Percentiles rank a stretch among this genome's conserved stretches.
These are phyloP conservation scores for Hemiscyllium ocellatum DNA, from an alignment of 2,113 vertebrate genomes.

Conservation along the genomic window DNA sequence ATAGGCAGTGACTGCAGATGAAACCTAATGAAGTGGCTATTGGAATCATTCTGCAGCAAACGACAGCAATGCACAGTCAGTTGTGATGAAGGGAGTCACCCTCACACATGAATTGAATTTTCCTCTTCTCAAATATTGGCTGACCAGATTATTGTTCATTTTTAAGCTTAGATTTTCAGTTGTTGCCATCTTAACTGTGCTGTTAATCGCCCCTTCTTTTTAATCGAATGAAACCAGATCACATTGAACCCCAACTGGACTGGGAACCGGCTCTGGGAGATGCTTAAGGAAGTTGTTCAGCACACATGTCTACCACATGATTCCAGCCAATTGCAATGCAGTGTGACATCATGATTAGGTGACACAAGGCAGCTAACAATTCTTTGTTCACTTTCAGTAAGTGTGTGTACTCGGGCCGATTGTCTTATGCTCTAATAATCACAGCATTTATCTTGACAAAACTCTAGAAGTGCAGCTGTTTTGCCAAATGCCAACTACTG, in stretches of 20 bases:
- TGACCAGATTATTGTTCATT: not conserved
- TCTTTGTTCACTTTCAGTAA: slow-evolving; percentile 5
- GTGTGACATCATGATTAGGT: not conserved
- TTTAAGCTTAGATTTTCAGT: not conserved
- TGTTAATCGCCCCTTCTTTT: not conserved
- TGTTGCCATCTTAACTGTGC: no score
- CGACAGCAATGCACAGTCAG: not conserved
- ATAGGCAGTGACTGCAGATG: not conserved
- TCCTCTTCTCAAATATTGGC: not conserved
- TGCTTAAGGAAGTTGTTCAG: not conserved
- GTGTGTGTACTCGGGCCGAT: no score
- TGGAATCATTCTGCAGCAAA: not conserved
- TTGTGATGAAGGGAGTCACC: no score
- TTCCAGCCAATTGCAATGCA: not conserved
- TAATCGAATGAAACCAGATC: not conserved
- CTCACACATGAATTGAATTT: not conserved
- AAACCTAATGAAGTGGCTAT: not conserved
- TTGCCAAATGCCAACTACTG: not conserved
- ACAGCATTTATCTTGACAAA: not conserved
- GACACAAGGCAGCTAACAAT: slow-evolving; percentile 24
- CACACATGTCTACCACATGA: no score
- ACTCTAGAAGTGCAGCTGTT: not conserved
- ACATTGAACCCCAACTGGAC: not conserved
- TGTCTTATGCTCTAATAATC: not conserved
- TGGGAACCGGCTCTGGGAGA: not conserved